Conservation (phyloP, 2,797 vertebrate genomes). For the Phylloscopus collybita region DNA sequence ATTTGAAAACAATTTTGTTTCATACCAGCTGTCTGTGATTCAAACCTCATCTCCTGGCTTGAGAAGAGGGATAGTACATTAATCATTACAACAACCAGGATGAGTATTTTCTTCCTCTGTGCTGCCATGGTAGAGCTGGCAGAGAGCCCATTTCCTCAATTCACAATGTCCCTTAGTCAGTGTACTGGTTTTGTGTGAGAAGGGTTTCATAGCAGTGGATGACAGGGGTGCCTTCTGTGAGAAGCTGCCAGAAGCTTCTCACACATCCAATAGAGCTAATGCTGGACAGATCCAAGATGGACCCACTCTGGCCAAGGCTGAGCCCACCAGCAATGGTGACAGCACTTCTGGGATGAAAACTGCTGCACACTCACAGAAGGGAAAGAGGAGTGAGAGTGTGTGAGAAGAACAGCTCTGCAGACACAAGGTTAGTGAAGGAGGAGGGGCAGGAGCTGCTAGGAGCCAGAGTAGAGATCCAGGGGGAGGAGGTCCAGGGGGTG, state of each 20-base stretch:
- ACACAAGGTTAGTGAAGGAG: background rate
- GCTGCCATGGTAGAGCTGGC: background rate
- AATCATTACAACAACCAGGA: background rate
- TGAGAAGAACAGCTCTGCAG: background rate
- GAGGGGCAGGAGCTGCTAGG: background rate
- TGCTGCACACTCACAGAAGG: background rate
- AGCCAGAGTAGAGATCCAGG: rapidly evolving
- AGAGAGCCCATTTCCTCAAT: background rate
- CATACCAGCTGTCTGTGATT: background rate
- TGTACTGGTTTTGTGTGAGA: background rate
- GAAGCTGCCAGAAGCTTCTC: background rate
- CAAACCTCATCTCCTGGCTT: background rate
- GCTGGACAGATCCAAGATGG: background rate
- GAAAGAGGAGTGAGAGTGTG: background rate
- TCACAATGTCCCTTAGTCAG: background rate
- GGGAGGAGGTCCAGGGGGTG: too few relatives aligned
- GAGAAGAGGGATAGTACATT: background rate
- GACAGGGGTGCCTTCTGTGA: background rate
- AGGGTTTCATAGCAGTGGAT: background rate
- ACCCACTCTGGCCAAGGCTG: background rate
- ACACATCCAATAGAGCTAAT: background rate
- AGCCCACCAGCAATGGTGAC: rapidly evolving
- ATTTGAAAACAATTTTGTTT: constrained; percentile 6
- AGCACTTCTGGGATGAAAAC: background rate
- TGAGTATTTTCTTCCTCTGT: background rate